Evolutionary conservation across 2,797 vertebrate genomes (phyloP).

Genomic region (Pangasius djambal): DNA sequence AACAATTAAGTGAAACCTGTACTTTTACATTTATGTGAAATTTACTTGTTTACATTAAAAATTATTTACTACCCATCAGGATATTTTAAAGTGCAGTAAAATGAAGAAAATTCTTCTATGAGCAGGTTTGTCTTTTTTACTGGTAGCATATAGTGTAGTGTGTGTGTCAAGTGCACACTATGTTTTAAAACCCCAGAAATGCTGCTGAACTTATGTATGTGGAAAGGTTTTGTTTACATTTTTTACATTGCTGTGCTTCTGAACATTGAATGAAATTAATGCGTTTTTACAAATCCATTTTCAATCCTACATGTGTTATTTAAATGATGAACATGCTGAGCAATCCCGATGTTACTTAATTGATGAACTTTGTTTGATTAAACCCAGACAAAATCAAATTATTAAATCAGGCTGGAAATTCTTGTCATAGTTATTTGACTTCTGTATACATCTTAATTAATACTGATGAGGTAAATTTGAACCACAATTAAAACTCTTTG

Average conservation of each 20-base stretch:
- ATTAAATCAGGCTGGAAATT: conserved; percentile 17
- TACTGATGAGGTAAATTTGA: conserved; percentile 17
- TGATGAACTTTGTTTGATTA: conserved; percentile 28
- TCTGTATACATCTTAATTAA: conserved; percentile 34
- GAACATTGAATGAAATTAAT: background rate
- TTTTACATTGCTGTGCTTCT: background rate
- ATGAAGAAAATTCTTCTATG: background rate
- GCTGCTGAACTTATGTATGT: background rate
- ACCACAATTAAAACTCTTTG: conserved; percentile 19
- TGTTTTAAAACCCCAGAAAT: background rate
- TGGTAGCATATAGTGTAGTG: background rate
- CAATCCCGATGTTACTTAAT: conserved; percentile 29
- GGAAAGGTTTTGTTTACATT: background rate
- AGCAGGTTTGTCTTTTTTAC: background rate
- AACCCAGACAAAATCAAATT: background rate
- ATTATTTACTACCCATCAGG: background rate
- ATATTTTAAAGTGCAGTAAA: background rate
- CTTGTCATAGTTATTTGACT: conserved; percentile 36
- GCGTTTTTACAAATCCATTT: background rate
- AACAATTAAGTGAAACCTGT: background rate
- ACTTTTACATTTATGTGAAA: background rate
- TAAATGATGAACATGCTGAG: background rate
- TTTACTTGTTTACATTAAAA: background rate
- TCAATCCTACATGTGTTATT: background rate
- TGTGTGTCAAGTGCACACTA: background rate